These are phyloP conservation scores for Ceratina calcarata DNA, from an alignment of 1,140 invertebrate species.

Conservation along the genomic window DNA sequence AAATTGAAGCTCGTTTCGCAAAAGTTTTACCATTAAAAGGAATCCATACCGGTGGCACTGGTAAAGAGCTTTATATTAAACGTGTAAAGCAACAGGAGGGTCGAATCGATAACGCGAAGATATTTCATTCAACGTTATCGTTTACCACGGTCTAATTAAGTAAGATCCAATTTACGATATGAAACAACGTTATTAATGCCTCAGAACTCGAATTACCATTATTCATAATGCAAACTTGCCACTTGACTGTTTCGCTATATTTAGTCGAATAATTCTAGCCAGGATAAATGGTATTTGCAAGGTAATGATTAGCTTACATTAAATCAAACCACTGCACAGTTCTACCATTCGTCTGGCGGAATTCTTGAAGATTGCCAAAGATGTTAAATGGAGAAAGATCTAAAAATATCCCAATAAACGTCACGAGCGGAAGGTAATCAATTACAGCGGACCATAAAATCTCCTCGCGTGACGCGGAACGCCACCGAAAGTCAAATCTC, in stretches of 20 bases:
- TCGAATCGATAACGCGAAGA: not conserved
- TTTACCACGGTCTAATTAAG: constrained; percentile 1
- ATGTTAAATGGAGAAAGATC: not conserved
- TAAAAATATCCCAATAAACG: not conserved
- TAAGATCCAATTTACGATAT: not conserved
- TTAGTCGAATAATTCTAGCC: too few species aligned
- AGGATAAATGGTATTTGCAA: too few species aligned
- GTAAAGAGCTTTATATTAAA: not conserved
- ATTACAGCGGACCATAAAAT: not conserved
- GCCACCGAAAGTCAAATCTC: not conserved
- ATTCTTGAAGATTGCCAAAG: too few species aligned
- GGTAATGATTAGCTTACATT: too few species aligned
- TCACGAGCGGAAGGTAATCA: not conserved
- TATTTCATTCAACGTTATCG: not conserved
- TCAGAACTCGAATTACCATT: not conserved
- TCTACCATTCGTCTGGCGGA: too few species aligned
- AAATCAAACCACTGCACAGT: too few species aligned
- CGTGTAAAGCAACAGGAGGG: constrained; percentile 15
- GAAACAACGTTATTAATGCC: not conserved
- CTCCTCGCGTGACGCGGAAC: not conserved
- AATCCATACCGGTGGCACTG: not conserved
- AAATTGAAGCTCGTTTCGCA: not conserved
- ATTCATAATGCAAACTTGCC: not conserved
- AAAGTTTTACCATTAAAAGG: constrained; percentile 21
- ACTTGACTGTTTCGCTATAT: too few species aligned